phyloP scores from a whole-genome alignment of 2,888 invertebrate genomes.

The Subacronicta megacephala region DNA sequence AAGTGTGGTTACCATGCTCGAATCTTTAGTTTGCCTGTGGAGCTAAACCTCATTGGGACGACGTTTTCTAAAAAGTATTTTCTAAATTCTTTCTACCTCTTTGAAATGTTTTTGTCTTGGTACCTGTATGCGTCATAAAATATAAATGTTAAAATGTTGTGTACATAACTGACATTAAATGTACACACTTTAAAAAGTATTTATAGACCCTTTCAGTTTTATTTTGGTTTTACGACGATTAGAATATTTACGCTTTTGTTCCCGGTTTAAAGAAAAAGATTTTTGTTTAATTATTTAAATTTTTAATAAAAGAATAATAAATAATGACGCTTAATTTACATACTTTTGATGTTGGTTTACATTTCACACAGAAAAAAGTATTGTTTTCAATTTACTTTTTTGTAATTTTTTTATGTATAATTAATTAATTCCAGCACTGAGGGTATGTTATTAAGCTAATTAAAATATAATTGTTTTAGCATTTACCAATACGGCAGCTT shows the following conservation, averaged over 20 bases:
- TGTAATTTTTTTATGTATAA: slow-evolving; percentile 2
- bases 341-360: slow-evolving; percentile 79
- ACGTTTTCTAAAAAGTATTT: slow-evolving; percentile 45
- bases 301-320: slow-evolving; percentile 66
- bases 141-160: slow-evolving; percentile 41
- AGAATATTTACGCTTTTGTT: slow-evolving; percentile 55
- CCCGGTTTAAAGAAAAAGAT: slow-evolving; percentile 42
- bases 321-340: slow-evolving; percentile 71
- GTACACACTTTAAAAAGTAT: slow-evolving; percentile 55
- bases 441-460: slow-evolving; percentile 79
- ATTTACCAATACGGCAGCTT: slow-evolving; percentile 90
- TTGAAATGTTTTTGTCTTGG: slow-evolving; percentile 53
- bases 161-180: slow-evolving; percentile 56
- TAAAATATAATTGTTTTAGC: slow-evolving; percentile 79
- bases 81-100: slow-evolving; percentile 45
- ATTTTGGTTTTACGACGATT: slow-evolving; percentile 39
- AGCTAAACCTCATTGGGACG: slow-evolving; percentile 64
- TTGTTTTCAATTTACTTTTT: background rate
- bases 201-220: slow-evolving; percentile 52
- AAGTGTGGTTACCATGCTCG: slow-evolving; percentile 65
- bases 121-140: slow-evolving; percentile 52
- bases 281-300: slow-evolving; percentile 61
- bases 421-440: slow-evolving; percentile 66
- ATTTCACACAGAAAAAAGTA: slow-evolving; percentile 2
- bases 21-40: slow-evolving; percentile 67